Evolutionary conservation across 2,797 vertebrate species (phyloP).

Genomic region (Spinus olivaceus): DNA sequence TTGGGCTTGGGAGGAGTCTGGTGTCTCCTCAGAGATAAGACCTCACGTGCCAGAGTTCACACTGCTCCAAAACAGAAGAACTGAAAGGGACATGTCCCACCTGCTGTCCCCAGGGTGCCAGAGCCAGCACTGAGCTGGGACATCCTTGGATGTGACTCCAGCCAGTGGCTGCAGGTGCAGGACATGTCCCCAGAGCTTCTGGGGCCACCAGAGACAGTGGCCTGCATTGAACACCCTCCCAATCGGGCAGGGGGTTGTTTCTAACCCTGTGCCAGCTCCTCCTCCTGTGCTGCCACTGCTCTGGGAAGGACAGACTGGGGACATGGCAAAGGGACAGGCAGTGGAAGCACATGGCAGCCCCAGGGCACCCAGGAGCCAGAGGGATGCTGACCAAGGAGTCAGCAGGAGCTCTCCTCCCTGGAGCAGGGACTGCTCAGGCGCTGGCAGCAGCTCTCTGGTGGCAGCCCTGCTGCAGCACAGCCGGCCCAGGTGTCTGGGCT

Average conservation of each 20-base stretch:
- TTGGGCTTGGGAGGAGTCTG: background rate
- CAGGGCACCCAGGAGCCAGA: background rate
- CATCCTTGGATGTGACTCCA: background rate
- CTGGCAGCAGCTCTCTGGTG: background rate
- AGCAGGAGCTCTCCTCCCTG: background rate
- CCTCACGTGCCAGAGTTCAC: background rate
- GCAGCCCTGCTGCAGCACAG: background rate
- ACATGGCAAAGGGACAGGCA: background rate
- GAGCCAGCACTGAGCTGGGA: background rate
- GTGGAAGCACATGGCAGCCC: background rate
- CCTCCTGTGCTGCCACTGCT: background rate
- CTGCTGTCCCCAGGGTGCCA: accelerated
- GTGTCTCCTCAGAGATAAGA: background rate
- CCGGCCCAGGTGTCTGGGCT: constrained; percentile 40
- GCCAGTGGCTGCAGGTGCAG: background rate
- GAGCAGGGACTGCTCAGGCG: background rate
- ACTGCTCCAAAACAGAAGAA: background rate
- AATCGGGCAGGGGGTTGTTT: accelerated
- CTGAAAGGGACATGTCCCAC: background rate
- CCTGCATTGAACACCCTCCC: accelerated
- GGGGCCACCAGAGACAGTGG: background rate
- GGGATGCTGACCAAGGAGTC: background rate
- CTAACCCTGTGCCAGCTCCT: background rate
- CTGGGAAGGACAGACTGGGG: accelerated
- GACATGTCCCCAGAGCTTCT: background rate